phyloP scores from a whole-genome alignment of 2,797 vertebrate genomes.

The Oophaga sylvatica region DNA sequence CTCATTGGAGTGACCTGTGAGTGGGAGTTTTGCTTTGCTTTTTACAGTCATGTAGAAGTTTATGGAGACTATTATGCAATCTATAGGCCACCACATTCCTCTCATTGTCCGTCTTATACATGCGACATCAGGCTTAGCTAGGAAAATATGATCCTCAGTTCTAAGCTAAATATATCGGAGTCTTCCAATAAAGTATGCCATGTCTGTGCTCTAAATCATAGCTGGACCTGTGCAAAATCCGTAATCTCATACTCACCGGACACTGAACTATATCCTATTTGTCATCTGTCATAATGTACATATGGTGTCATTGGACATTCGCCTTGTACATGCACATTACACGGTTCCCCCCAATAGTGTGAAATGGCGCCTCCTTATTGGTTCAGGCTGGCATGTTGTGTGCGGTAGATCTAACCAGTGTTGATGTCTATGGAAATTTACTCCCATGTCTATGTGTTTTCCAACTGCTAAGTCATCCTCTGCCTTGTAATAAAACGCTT shows the following conservation, averaged over 20 bases:
- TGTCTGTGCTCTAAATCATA: background rate
- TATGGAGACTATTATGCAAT: background rate
- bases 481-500: too few relatives aligned
- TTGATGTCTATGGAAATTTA: too few relatives aligned
- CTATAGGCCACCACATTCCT: background rate
- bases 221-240: background rate
- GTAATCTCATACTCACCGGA: background rate
- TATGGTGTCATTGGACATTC: too few relatives aligned
- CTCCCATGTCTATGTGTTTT: too few relatives aligned
- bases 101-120: background rate
- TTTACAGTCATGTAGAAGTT: background rate
- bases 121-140: background rate
- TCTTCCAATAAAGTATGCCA: background rate
- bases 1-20: background rate
- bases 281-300: too few relatives aligned
- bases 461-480: too few relatives aligned
- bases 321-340: too few relatives aligned
- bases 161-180: background rate
- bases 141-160: constrained; percentile 4
- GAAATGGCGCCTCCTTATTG: too few relatives aligned
- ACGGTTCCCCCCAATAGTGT: too few relatives aligned
- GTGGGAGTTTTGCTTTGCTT: background rate
- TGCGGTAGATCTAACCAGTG: too few relatives aligned
- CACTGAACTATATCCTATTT: too few relatives aligned
- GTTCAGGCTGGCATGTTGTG: too few relatives aligned